Evolutionary conservation across 2,888 invertebrate genomes (phyloP).

Genomic region (Leucophenga maculata): DNA sequence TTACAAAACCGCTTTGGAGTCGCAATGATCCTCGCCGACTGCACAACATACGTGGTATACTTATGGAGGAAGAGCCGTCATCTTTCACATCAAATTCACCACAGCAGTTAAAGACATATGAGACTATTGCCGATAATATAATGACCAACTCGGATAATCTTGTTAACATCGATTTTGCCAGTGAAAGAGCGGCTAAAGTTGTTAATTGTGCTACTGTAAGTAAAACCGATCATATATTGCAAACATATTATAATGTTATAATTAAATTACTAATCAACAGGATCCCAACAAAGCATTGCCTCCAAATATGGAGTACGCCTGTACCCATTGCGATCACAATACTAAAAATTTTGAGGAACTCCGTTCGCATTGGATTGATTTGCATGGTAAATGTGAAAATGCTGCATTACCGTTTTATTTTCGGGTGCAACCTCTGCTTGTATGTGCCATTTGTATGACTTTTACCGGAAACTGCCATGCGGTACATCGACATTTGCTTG

Average conservation of each 20-base stretch:
- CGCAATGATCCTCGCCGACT: conserved; percentile 74
- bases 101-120: neutral
- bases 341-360: conserved; percentile 44
- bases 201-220: neutral
- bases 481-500: conserved; percentile 52
- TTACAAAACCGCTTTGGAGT: conserved; percentile 75
- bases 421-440: conserved; percentile 51
- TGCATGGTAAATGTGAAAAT: conserved; percentile 55
- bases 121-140: neutral
- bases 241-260: too few species aligned
- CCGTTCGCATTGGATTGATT: conserved; percentile 29
- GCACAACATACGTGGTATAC: conserved; percentile 77
- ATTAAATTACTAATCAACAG: neutral
- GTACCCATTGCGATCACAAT: conserved; percentile 56
- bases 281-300: conserved; percentile 18
- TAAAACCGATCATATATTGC: neutral
- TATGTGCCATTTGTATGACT: conserved; percentile 55
- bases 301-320: conserved; percentile 50
- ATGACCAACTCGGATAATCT: neutral
- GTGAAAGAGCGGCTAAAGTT: neutral
- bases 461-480: conserved; percentile 50
- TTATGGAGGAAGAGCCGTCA: conserved; percentile 74
- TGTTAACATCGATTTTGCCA: neutral
- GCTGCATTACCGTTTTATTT: conserved; percentile 59
- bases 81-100: too few species aligned